These are phyloP conservation scores for Phallusia fumigata DNA, from an alignment of 23 tunicate genomes.

Conservation along the genomic window DNA sequence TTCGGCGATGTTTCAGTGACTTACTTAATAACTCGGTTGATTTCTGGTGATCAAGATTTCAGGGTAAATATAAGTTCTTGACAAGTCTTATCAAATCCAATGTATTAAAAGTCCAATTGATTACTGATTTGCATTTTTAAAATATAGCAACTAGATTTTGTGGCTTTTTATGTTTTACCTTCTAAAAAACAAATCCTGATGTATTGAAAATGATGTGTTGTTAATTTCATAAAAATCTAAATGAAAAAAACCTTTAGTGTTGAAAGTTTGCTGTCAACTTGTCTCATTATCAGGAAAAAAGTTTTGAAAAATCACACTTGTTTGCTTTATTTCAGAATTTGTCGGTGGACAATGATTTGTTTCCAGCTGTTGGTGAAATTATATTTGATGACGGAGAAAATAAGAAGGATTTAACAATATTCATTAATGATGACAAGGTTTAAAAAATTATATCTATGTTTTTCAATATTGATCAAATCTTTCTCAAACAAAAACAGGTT, in stretches of 20 bases:
- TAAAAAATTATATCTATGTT: neutral
- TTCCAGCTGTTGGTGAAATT: slow-evolving; percentile 41
- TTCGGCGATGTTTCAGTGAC: slow-evolving; percentile 44
- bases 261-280: no score
- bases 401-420: slow-evolving; percentile 26
- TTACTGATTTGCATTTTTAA: neutral
- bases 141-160: neutral
- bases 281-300: no score
- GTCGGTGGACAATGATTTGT: slow-evolving; percentile 28
- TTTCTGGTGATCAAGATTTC: neutral
- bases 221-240: no score
- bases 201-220: no score
- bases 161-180: no score
- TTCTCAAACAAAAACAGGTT: slow-evolving; percentile 30
- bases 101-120: no score
- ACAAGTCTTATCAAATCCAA: no score
- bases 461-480: neutral
- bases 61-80: neutral
- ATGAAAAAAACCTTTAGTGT: no score
- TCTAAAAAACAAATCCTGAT: no score
- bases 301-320: neutral
- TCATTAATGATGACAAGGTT: slow-evolving; percentile 64
- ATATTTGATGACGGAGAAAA: slow-evolving; percentile 39
- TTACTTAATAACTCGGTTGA: slow-evolving; percentile 13
- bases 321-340: neutral